Evolutionary conservation across 2,113 vertebrate genomes (phyloP).

Genomic region (Mellivora capensis): DNA sequence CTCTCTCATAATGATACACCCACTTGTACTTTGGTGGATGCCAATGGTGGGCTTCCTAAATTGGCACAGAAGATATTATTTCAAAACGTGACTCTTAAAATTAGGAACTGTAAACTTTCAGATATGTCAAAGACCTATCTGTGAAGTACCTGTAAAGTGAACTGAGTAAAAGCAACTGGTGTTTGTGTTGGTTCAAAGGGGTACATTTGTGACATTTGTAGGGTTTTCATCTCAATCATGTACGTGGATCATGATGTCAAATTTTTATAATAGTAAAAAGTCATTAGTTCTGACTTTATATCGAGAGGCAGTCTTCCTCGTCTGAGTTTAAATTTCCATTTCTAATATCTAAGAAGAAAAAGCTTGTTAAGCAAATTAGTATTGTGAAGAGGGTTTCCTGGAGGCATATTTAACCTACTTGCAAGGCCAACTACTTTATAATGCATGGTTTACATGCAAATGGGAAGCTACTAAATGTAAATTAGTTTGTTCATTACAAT

Average conservation of each 20-base stretch:
- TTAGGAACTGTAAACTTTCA: neutral
- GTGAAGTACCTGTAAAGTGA: neutral
- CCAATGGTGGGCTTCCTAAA: neutral
- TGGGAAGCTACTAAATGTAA: constrained; percentile 26
- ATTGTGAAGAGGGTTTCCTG: constrained; percentile 27
- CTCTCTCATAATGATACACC: neutral
- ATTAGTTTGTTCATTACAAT: constrained; percentile 47
- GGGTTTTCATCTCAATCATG: neutral
- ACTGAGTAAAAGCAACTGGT: neutral
- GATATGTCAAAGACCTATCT: neutral
- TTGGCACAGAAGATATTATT: neutral
- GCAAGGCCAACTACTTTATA: constrained; percentile 40
- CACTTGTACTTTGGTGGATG: neutral
- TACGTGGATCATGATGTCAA: neutral
- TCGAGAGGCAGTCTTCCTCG: neutral
- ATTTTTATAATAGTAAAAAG: constrained; percentile 15
- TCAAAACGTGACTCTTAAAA: neutral
- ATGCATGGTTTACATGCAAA: constrained; percentile 23
- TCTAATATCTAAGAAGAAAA: constrained; percentile 30
- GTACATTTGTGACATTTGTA: neutral
- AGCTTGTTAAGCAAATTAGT: constrained; percentile 40
- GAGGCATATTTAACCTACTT: constrained; percentile 56
- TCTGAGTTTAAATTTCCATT: neutral
- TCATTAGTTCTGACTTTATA: neutral
- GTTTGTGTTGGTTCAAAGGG: neutral